Percentiles rank a stretch among this genome's conserved stretches.
These are phyloP conservation scores for Mastigias papua DNA, from an alignment of 30 jellyfish, hydroid and myxozoan genomes.

Conservation along the genomic window DNA sequence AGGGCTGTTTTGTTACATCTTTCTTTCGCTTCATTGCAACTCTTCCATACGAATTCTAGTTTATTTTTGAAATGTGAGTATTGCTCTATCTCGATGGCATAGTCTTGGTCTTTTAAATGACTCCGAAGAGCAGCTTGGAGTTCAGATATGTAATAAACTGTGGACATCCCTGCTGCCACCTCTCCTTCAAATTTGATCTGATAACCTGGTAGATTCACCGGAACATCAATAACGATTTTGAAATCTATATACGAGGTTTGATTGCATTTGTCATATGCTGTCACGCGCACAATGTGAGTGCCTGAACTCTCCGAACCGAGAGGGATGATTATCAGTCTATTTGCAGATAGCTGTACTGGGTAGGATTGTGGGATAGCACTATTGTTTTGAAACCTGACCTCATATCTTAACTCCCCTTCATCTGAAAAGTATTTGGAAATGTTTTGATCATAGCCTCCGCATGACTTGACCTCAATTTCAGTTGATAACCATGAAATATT, in stretches of 20 bases:
- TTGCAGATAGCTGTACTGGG: conserved; percentile 35
- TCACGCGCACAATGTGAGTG: conserved; percentile 10
- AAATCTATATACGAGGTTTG: conserved; percentile 40
- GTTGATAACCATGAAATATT: conserved; percentile 29
- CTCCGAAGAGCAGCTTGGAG: conserved; percentile 24
- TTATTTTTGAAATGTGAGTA: conserved; percentile 31
- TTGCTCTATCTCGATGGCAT: conserved; percentile 23
- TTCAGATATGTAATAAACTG: conserved; percentile 42
- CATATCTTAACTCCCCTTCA: conserved; percentile 13
- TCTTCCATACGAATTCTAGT: conserved; percentile 12
- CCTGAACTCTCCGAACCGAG: conserved; percentile 29
- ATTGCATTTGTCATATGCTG: conserved; percentile 60
- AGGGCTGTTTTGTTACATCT: conserved; percentile 57
- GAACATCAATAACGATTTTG: conserved; percentile 18
- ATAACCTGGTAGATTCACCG: conserved; percentile 29
- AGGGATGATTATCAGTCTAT: conserved; percentile 34
- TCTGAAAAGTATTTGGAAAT: conserved; percentile 21
- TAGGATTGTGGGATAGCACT: neutral
- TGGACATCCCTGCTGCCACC: conserved; percentile 1
- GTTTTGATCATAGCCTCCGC: conserved; percentile 67
- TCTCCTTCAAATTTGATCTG: conserved; percentile 20
- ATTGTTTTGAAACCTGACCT: conserved; percentile 25
- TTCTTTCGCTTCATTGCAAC: conserved; percentile 18
- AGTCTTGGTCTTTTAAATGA: conserved; percentile 13
- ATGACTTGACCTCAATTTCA: conserved; percentile 50